Evolutionary conservation across 2,888 invertebrate species (phyloP), one percentile per base, ranked within the genome.

Genomic region (Orchesellides sinensis): DNA sequence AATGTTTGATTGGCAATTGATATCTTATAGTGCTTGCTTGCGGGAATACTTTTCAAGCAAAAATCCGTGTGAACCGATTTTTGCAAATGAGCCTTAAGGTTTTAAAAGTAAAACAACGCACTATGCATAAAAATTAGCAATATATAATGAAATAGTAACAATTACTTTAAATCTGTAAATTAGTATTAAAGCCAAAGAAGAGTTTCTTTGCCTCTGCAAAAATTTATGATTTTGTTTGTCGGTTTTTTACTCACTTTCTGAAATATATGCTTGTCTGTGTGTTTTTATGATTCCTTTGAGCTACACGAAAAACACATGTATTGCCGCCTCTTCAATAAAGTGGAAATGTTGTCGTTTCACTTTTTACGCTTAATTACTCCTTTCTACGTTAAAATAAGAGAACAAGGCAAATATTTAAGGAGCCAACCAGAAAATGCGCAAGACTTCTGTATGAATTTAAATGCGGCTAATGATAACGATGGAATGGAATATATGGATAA

Each of bases 171-270:
- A n/a, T n/a, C n/a, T n/a, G n/a, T n/a, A n/a, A n/a, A n/a, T n/a
- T n/a, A n/a, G n/a, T n/a, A n/a, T n/a, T n/a, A n/a, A n/a, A n/a
- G n/a, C n/a, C n/a, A n/a, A n/a, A n/a, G n/a, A n/a, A n/a, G n/a
- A n/a, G n/a, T n/a, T n/a, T n/a, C n/a, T n/a, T n/a, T n/a, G n/a
- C n/a, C n/a, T n/a, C n/a, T n/a, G 27, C 40, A 27, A 59, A 35
- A 68, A 70, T 78, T 78, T 78, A 78, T 78, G 69, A 49, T 56
- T 70, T 54, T 78, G 25, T 78, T 78, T 78, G 78, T 78, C 78
- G 78, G 78, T 78, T 78, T 78, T 35, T 61, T 19, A 40, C 23
- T 75, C 5, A 21, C 59, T n/a, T 40, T 40, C 10, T 40, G 4
- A 5, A 14, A 40, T 40, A 40, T 40, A 40, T 8, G 40, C 32